Percentiles rank a stretch among this genome's conserved stretches.
phyloP scores from a whole-genome alignment of 2,888 invertebrate species.

The Lutraria lutraria region DNA sequence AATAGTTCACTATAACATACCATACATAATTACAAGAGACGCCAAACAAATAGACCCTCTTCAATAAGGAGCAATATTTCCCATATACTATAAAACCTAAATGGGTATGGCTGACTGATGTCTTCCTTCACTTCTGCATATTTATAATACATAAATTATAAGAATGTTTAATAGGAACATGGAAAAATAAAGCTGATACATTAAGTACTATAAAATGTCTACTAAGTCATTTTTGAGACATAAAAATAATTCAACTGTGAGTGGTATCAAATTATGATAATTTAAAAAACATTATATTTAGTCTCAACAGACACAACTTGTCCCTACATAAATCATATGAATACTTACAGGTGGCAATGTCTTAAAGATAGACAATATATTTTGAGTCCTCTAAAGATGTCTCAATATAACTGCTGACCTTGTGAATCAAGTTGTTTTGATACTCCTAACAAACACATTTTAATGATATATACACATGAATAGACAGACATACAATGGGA shows the following conservation, averaged over 20 bases:
- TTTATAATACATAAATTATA: not conserved
- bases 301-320: no score
- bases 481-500: no score
- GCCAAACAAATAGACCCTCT: not conserved
- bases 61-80: not conserved
- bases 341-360: no score
- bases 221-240: not conserved
- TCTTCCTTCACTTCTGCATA: not conserved
- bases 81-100: not conserved
- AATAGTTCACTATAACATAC: not conserved
- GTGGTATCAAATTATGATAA: not conserved
- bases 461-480: no score
- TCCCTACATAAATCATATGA: no score
- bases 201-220: not conserved
- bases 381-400: no score
- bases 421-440: no score
- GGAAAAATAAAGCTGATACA: not conserved
- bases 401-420: no score
- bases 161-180: slow-evolving; percentile 1
- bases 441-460: no score
- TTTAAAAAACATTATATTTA: not conserved
- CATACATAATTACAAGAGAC: slow-evolving; percentile 8
- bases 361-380: no score
- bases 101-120: not conserved
- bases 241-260: slow-evolving; percentile 4